These are phyloP conservation scores for Cyaniris semiargus DNA, from an alignment of 2,888 invertebrate genomes.

Conservation along the genomic window DNA sequence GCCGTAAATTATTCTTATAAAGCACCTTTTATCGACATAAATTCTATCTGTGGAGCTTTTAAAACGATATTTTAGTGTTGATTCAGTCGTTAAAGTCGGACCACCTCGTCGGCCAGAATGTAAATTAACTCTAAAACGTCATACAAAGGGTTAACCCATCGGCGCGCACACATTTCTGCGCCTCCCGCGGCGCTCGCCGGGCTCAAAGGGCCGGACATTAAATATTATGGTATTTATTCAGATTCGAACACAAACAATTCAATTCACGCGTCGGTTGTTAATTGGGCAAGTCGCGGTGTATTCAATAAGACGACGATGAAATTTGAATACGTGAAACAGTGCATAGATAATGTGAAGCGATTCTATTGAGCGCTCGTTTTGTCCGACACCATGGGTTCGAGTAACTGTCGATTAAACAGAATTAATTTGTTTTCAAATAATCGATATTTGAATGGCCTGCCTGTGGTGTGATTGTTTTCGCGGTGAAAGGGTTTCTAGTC, in stretches of 20 bases:
- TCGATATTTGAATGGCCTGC: conserved; percentile 36
- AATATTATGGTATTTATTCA: conserved; percentile 80
- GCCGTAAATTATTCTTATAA: conserved; percentile 1
- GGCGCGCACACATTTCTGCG: conserved; percentile 60
- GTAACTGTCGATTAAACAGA: conserved; percentile 47
- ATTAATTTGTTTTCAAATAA: conserved; percentile 56
- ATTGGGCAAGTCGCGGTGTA: conserved; percentile 76
- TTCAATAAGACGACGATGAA: conserved; percentile 73
- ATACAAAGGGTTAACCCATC: conserved; percentile 75
- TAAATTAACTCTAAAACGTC: conserved; percentile 65
- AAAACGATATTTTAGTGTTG: conserved; percentile 76
- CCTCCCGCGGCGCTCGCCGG: conserved; percentile 62
- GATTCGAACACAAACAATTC: conserved; percentile 77
- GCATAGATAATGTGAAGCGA: conserved; percentile 69
- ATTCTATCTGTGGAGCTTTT: conserved; percentile 46
- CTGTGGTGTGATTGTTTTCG: conserved; percentile 36
- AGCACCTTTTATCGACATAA: conserved; percentile 17
- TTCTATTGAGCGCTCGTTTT: conserved; percentile 54
- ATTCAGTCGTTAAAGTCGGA: conserved; percentile 53
- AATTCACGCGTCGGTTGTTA: conserved; percentile 77
- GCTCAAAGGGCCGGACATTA: conserved; percentile 71
- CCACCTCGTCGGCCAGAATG: conserved; percentile 68
- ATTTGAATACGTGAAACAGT: conserved; percentile 68
- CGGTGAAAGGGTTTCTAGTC: conserved; percentile 36
- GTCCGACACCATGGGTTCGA: conserved; percentile 38